phyloP scores from a whole-genome alignment of 2,888 invertebrate species.

The Thysanoteuthis rhombus region DNA sequence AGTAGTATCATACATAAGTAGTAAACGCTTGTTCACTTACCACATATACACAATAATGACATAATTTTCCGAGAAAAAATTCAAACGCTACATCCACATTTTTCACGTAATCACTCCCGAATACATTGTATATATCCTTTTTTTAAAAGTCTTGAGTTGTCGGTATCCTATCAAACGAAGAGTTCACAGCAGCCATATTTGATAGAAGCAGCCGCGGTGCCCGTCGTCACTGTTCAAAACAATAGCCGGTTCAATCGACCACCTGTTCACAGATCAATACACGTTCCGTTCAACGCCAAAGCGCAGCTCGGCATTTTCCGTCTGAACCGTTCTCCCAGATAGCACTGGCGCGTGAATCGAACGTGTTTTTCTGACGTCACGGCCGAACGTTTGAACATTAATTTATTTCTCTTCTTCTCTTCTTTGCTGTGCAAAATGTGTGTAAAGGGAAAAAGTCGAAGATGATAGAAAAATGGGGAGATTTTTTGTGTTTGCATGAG shows the following conservation, averaged over 20 bases:
- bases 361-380: conserved; percentile 27
- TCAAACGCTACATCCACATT: conserved; percentile 31
- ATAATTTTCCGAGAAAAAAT: conserved; percentile 22
- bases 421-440: background rate
- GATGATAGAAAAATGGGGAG: background rate
- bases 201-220: background rate
- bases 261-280: conserved; percentile 22
- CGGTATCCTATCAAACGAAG: conserved; percentile 24
- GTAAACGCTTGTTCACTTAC: background rate
- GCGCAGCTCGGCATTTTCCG: background rate
- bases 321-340: background rate
- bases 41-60: conserved; percentile 33
- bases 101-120: conserved; percentile 29
- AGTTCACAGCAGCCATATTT: conserved; percentile 27
- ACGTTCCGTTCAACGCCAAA: background rate
- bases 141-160: conserved; percentile 15
- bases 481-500: background rate
- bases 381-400: conserved; percentile 25
- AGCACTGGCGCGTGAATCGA: background rate
- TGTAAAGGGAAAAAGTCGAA: background rate
- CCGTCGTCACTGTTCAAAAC: background rate
- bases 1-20: background rate
- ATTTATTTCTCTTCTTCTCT: conserved; percentile 14
- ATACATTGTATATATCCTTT: conserved; percentile 22
- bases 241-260: conserved; percentile 20